phyloP scores from a whole-genome alignment of 2,888 invertebrate genomes.

The Steinernema scapterisci region DNA sequence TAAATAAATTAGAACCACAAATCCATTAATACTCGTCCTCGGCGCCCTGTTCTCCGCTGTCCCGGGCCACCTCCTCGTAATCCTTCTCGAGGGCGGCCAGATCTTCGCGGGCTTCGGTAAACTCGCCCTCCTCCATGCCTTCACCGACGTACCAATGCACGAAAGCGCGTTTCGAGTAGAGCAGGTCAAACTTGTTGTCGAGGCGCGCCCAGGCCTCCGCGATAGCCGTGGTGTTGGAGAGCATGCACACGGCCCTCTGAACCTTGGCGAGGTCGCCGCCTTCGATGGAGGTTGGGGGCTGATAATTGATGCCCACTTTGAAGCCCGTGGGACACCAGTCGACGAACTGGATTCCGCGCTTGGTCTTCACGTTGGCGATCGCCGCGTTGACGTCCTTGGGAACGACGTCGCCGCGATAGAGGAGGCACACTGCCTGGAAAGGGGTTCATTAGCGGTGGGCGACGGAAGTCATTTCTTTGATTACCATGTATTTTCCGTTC shows the following conservation, averaged over 20 bases:
- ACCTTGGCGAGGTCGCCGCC: slow-evolving; percentile 81
- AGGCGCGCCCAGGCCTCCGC: slow-evolving; percentile 84
- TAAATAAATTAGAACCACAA: neutral
- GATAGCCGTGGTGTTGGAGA: slow-evolving; percentile 90
- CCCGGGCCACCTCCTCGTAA: slow-evolving; percentile 53
- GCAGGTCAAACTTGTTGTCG: slow-evolving; percentile 77
- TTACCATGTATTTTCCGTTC: slow-evolving; percentile 68
- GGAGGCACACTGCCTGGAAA: slow-evolving; percentile 68
- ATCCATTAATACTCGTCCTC: slow-evolving; percentile 8
- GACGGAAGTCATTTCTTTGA: neutral
- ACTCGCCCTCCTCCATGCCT: slow-evolving; percentile 67
- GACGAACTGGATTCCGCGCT: slow-evolving; percentile 64
- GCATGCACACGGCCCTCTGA: slow-evolving; percentile 80
- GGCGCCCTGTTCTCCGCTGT: slow-evolving; percentile 13
- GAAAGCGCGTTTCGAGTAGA: slow-evolving; percentile 78
- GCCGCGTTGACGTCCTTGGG: slow-evolving; percentile 66
- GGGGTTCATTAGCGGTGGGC: neutral
- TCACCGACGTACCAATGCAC: slow-evolving; percentile 79
- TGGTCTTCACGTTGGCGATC: slow-evolving; percentile 65
- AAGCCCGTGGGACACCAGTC: slow-evolving; percentile 66
- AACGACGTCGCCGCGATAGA: slow-evolving; percentile 70
- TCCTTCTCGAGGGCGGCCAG: slow-evolving; percentile 58
- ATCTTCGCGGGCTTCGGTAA: slow-evolving; percentile 65
- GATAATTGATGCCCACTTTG: slow-evolving; percentile 67
- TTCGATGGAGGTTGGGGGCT: slow-evolving; percentile 79